Evolutionary conservation across 2,888 invertebrate species (phyloP).

Genomic region (Amphipyra tragopoginis): DNA sequence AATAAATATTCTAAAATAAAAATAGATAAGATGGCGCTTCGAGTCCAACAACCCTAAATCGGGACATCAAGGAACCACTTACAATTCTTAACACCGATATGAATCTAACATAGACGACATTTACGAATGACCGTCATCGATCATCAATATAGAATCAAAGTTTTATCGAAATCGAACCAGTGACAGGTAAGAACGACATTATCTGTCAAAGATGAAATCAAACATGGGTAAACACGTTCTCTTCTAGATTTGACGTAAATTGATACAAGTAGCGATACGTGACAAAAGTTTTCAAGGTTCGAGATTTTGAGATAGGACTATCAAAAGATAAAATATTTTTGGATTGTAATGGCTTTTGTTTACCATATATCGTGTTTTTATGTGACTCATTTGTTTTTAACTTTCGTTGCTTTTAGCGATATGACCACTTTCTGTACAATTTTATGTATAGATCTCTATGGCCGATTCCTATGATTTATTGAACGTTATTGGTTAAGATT

Average conservation of each 20-base stretch:
- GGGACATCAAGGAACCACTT: not conserved
- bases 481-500: too few species aligned
- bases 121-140: constrained; percentile 36
- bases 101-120: constrained; percentile 10
- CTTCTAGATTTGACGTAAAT: constrained; percentile 28
- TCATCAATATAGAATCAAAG: constrained; percentile 39
- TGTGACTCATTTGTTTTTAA: not conserved
- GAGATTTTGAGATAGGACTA: constrained; percentile 20
- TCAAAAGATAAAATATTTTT: not conserved
- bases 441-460: too few species aligned
- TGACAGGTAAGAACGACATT: constrained; percentile 28
- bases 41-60: not conserved
- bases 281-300: constrained; percentile 37
- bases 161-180: constrained; percentile 34
- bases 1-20: too few species aligned
- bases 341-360: constrained; percentile 2
- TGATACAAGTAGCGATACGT: constrained; percentile 18
- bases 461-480: too few species aligned
- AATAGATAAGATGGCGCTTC: too few species aligned
- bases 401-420: too few species aligned
- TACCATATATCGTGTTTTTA: not conserved
- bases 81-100: not conserved
- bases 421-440: too few species aligned
- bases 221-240: constrained; percentile 26
- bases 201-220: constrained; percentile 39